Conservation (phyloP, 2,888 invertebrate genomes). For the Amiota communis region DNA sequence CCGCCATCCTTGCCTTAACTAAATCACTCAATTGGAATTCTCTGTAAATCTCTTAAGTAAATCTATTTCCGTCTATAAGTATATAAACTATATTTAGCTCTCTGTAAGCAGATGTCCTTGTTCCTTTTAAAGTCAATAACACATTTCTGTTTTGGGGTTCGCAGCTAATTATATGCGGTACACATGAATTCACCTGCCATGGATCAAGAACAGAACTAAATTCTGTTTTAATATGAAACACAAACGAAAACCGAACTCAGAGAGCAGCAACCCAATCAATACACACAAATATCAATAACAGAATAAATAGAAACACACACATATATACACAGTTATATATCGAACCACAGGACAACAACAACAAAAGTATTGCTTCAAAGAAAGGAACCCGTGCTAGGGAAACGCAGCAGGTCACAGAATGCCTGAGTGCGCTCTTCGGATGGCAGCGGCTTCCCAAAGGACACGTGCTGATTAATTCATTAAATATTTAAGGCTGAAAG, state of each 20-base stretch:
- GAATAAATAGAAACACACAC: not conserved
- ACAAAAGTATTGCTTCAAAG: not conserved
- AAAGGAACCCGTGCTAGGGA: not conserved
- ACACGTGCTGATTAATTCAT: conserved; percentile 64
- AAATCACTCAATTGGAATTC: not conserved
- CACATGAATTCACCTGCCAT: conserved; percentile 22
- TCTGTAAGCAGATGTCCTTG: too few species aligned
- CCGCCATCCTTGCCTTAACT: not conserved
- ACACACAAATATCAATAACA: conserved; percentile 16
- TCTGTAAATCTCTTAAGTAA: not conserved
- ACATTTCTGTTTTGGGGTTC: too few species aligned
- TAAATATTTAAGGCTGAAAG: conserved; percentile 52
- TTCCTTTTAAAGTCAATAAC: too few species aligned
- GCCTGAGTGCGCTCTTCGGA: not conserved
- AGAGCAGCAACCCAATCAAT: conserved; percentile 13
- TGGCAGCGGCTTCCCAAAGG: conserved; percentile 29
- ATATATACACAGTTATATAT: not conserved
- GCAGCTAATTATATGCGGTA: conserved; percentile 7
- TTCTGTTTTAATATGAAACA: not conserved
- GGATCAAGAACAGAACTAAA: conserved; percentile 3
- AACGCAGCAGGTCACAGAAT: not conserved
- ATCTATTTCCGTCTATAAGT: not conserved
- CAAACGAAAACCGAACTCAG: conserved; percentile 1
- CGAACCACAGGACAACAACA: not conserved
- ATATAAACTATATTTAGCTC: not conserved